Percentiles rank a stretch among this genome's conserved stretches.
Conservation (phyloP, 2,797 vertebrate species). For the Hafferia zeledoni region DNA sequence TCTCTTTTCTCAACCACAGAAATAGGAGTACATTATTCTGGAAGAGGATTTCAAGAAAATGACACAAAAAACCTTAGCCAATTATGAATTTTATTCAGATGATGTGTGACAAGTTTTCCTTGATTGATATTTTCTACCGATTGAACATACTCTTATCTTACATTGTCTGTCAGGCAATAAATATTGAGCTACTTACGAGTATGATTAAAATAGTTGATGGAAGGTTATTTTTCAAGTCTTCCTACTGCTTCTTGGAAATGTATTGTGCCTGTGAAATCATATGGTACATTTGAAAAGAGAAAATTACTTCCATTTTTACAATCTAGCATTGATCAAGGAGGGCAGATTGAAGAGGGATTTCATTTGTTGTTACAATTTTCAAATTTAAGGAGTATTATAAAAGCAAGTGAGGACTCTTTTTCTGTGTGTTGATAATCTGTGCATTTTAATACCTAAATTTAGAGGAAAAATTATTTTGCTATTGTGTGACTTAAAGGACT, state of each 20-base stretch:
- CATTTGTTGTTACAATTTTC: not conserved
- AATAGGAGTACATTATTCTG: conserved; percentile 1
- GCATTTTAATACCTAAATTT: not conserved
- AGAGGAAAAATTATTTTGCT: not conserved
- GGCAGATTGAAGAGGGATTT: not conserved
- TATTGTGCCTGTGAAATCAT: conserved; percentile 42
- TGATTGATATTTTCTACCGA: conserved; percentile 57
- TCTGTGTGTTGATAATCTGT: not conserved
- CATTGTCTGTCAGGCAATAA: conserved; percentile 61
- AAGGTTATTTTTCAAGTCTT: conserved; percentile 61
- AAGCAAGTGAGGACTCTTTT: not conserved
- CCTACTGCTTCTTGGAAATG: conserved; percentile 14
- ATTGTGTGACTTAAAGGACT: not conserved
- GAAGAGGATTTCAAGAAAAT: conserved; percentile 14
- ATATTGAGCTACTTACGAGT: conserved; percentile 62
- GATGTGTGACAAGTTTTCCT: conserved; percentile 56
- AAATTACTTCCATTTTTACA: conserved; percentile 38
- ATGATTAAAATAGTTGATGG: conserved; percentile 63
- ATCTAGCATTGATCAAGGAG: not conserved
- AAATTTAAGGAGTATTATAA: not conserved
- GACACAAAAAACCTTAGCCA: not conserved
- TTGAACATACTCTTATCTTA: conserved; percentile 54
- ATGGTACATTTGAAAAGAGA: conserved; percentile 21
- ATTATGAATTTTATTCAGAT: conserved; percentile 54
- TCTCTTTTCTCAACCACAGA: conserved; percentile 2